Evolutionary conservation across 1,140 invertebrate species (phyloP), one percentile per base, ranked within the genome.

Genomic region (Zaprionus taronus): DNA sequence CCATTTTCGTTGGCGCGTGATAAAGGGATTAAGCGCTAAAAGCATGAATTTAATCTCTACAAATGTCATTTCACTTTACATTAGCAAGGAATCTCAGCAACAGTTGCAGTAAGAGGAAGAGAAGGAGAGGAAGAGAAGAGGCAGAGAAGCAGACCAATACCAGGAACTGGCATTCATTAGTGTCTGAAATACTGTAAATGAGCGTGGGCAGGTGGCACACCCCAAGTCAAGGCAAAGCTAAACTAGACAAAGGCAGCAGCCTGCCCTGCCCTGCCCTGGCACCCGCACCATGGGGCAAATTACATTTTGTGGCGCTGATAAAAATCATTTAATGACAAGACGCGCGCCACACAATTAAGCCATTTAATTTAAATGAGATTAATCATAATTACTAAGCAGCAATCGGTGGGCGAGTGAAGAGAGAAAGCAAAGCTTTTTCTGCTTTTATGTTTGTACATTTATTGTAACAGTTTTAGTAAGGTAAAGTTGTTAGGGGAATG

Each of bases 291-390:
- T 24, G 51, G 51, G 56, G 61, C 36, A 78, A 90, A 80, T 81
- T 89, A 80, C 79, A 84, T 84, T 89, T 89, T 75, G 75, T 81
- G 65, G 72, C 55, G 72, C 71, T 90, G 85, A 90, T 90, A 90
- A 90, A 90, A 90, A 90, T 90, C 85, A 90, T 90, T 90, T 90
- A 90, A 90, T 90, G 86, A 91, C 81, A 90, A 82, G 73, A 82
- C 79, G 79, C 81, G 72, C 58, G 68, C 72, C 71, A 70, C 79
- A 77, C 85, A 90, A 90, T 90, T 90, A 90, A 85, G 81, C 77
- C 85, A 90, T 90, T 90, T 91, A 81, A 90, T 90, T 90, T 90
- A 85, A 90, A 90, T 90, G 85, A 90, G 85, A 90, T 90, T 90
- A 90, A 90, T 90, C 85, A 90, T 90, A 90, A 90, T 90, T 90